These are phyloP conservation scores for Ceyx cyanopectus DNA, from an alignment of 2,113 vertebrate genomes.

Conservation along the genomic window DNA sequence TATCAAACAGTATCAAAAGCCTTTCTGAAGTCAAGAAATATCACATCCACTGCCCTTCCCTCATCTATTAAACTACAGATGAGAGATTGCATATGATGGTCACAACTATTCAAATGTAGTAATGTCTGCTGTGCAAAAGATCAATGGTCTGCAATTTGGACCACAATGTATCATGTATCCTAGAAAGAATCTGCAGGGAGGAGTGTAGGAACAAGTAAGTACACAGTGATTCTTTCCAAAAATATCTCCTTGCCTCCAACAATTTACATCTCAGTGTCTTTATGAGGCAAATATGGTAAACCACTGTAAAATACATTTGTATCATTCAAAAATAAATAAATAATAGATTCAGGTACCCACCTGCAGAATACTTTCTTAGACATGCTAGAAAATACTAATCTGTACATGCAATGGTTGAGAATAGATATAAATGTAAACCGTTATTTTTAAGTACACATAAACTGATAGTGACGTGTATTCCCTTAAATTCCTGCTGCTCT, in stretches of 20 bases:
- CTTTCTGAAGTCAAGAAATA: too few species aligned
- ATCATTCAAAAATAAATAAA: background rate
- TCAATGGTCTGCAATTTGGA: background rate
- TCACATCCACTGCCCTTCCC: too few species aligned
- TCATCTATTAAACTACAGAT: background rate
- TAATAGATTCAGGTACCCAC: background rate
- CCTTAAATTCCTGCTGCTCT: background rate
- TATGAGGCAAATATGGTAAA: background rate
- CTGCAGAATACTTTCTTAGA: background rate
- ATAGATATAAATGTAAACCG: background rate
- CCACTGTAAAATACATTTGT: background rate
- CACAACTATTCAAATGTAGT: constrained; percentile 15
- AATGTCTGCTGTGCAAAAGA: background rate
- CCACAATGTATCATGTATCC: background rate
- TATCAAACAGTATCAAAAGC: too few species aligned
- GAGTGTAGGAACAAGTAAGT: background rate
- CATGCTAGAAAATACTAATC: background rate
- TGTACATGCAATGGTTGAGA: background rate
- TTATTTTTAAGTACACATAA: background rate
- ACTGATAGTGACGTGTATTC: background rate
- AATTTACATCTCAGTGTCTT: background rate
- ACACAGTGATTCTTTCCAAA: background rate
- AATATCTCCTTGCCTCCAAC: background rate
- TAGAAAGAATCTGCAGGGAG: background rate
- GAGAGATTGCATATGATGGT: background rate